Evolutionary conservation across 2,113 vertebrate genomes (phyloP).

Genomic region (Chionodraco myersi): DNA sequence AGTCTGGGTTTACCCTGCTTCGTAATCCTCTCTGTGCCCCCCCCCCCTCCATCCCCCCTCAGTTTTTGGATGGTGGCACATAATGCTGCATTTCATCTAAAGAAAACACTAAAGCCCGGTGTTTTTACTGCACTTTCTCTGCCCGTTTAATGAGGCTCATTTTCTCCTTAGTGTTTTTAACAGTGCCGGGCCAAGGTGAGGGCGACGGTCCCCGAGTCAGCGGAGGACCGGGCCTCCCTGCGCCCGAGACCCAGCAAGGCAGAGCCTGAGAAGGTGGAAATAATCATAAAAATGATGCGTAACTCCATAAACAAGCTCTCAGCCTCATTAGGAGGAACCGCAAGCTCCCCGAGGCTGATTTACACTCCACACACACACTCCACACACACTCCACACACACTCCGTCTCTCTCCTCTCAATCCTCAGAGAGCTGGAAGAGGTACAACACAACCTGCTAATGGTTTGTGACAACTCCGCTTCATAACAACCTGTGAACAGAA

Average conservation of each 20-base stretch:
- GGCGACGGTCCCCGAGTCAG: slow-evolving; percentile 50
- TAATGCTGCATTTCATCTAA: slow-evolving; percentile 91
- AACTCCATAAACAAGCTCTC: slow-evolving; percentile 94
- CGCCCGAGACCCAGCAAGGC: slow-evolving; percentile 79
- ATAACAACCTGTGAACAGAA: slow-evolving; percentile 22
- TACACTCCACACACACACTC: slow-evolving; percentile 82
- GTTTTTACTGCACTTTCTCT: slow-evolving; percentile 78
- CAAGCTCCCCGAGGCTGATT: slow-evolving; percentile 89
- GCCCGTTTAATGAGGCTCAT: slow-evolving; percentile 79
- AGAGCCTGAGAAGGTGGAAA: slow-evolving; percentile 93
- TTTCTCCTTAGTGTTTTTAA: slow-evolving; percentile 71
- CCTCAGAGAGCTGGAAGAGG: slow-evolving; percentile 47
- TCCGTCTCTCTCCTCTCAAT: background rate
- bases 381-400: background rate
- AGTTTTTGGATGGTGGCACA: slow-evolving; percentile 55
- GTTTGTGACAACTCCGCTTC: slow-evolving; percentile 86
- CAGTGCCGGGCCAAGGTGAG: slow-evolving; percentile 83
- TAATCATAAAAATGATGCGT: slow-evolving; percentile 95
- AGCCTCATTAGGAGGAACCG: slow-evolving; percentile 91
- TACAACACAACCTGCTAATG: slow-evolving; percentile 88
- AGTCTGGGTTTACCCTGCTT: background rate
- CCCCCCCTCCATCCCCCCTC: background rate
- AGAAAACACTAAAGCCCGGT: slow-evolving; percentile 80
- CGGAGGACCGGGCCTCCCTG: slow-evolving; percentile 64
- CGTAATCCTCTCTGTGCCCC: background rate